Percentiles rank a stretch among this genome's conserved stretches.
Evolutionary conservation across 2,888 invertebrate species (phyloP).

Genomic region (Lochmaea crataegi): DNA sequence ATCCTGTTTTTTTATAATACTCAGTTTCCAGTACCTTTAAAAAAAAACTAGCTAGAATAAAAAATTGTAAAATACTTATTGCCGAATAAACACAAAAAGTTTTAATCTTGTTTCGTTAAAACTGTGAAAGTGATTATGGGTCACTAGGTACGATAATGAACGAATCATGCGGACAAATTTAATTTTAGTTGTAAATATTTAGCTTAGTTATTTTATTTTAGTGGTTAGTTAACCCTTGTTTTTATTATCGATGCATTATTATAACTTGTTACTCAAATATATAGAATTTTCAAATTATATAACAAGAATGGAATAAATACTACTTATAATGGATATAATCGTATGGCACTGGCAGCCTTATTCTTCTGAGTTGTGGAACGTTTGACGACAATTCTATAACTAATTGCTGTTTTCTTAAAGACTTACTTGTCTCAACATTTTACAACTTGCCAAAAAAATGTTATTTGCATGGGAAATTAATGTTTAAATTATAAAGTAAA

Average conservation of each 20-base stretch:
- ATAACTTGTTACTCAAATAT: slow-evolving; percentile 38
- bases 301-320: slow-evolving; percentile 42
- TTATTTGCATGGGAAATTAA: slow-evolving; percentile 55
- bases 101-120: neutral
- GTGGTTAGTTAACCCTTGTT: slow-evolving; percentile 50
- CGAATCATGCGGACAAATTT: slow-evolving; percentile 48
- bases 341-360: slow-evolving; percentile 50
- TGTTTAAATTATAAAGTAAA: slow-evolving; percentile 54
- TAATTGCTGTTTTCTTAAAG: slow-evolving; percentile 38
- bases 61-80: no score
- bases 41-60: no score
- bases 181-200: slow-evolving; percentile 58
- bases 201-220: slow-evolving; percentile 55
- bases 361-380: slow-evolving; percentile 48
- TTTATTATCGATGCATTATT: slow-evolving; percentile 54
- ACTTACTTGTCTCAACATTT: slow-evolving; percentile 43
- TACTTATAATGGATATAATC: slow-evolving; percentile 46
- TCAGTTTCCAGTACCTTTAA: no score
- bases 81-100: no score
- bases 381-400: slow-evolving; percentile 41
- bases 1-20: no score
- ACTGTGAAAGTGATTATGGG: neutral
- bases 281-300: slow-evolving; percentile 46
- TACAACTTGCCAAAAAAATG: slow-evolving; percentile 53
- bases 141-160: slow-evolving; percentile 23